Base-by-base conservation (phyloP, 2,797 vertebrate genomes). In the Mormyrops boulengeri region DNA sequence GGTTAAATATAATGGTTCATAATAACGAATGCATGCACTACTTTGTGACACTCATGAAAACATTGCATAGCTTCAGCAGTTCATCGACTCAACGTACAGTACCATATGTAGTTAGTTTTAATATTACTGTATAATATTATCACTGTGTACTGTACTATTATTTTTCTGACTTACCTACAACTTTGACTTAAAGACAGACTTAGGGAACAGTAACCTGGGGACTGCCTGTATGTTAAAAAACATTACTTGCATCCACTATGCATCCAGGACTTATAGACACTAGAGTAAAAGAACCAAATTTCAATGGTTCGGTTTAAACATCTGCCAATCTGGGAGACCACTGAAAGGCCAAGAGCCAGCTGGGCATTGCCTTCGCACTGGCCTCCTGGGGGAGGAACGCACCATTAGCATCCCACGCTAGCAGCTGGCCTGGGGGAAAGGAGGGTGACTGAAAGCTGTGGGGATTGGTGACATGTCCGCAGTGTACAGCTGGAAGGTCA, bases 391-490 rank as follows among this genome's bases (percentile, higher is more conserved):
- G 92, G 91, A 88, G 90, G 91, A 91, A 90, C 14, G 87, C 90
- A 93, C 92, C 93, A 96, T 96, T 96, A 96, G 93, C 93, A 93
- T 91, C 90, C 92, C 90, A 92, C 86, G 77, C 93, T 91, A 94
- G 95, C 96, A 96, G 96, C 96, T 96, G 96, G 95, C 94, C 91
- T 89, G 90, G 93, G 94, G 93, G 92, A 93, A 90, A 38, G 52
- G 38, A 60, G 53, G 50, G 88, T 91, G 41, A 77, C 69, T 49
- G 88, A 88, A 41, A 57, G 90, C 91, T 93, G 93, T 94, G 94
- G 93, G 94, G 95, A 95, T 96, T 95, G 95, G 93, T 96, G 96
- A 96, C 96, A 96, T 96, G 96, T 95, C 96, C 94, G 95, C 93
- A 97, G 95, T 94, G 93, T 96, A 95, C 96, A 96, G 95, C 96